These are phyloP conservation scores for Apamea anceps DNA, from an alignment of 2,888 invertebrate genomes.

Conservation along the genomic window DNA sequence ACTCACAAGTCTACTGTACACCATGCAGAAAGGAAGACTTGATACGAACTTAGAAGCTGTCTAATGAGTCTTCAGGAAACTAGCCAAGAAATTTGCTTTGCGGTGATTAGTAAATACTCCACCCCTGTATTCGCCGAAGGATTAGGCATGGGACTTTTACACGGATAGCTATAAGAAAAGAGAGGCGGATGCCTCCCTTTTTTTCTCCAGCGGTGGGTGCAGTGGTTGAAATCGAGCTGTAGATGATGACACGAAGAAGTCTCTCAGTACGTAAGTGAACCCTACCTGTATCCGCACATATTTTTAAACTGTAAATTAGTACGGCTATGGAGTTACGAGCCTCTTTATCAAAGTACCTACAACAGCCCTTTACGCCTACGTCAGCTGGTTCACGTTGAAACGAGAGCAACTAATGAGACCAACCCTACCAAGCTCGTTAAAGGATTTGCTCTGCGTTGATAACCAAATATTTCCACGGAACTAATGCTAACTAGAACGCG, in stretches of 20 bases:
- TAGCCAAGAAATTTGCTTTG: background rate
- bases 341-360: background rate
- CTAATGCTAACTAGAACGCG: slow-evolving; percentile 43
- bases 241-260: background rate
- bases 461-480: slow-evolving; percentile 42
- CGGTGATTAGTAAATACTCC: slow-evolving; percentile 5
- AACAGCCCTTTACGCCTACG: background rate
- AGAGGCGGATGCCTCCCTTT: too few species aligned
- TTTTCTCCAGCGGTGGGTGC: too few species aligned
- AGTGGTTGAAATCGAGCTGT: too few species aligned
- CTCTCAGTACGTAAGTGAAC: background rate
- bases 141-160: too few species aligned
- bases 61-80: slow-evolving; percentile 34
- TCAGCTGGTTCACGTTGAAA: slow-evolving; percentile 8
- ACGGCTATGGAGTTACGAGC: background rate
- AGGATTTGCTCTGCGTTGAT: slow-evolving; percentile 40
- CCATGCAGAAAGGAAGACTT: slow-evolving; percentile 1
- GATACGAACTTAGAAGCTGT: slow-evolving; percentile 2
- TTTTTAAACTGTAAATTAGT: background rate
- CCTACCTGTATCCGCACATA: background rate
- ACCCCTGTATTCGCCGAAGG: too few species aligned
- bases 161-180: too few species aligned
- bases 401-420: slow-evolving; percentile 44
- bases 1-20: slow-evolving; percentile 8
- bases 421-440: slow-evolving; percentile 20